Base-by-base conservation (phyloP, 2,888 invertebrate genomes). In the Galeopsomyia nigrocyanea region DNA sequence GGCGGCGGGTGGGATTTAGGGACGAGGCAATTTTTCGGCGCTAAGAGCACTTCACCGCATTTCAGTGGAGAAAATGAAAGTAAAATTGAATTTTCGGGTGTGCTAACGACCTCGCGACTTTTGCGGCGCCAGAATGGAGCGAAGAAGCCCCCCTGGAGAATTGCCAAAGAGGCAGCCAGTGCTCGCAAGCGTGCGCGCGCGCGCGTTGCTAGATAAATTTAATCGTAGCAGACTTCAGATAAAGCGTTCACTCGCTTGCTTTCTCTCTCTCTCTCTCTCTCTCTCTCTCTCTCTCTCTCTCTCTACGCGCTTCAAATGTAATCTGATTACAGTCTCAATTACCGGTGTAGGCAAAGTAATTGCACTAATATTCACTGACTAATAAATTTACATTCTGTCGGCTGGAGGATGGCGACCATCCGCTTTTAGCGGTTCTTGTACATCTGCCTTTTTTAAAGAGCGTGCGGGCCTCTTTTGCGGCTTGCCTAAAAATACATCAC, bases 271-370 rank as follows among this genome's bases (percentile, higher is more conserved):
- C 47, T 53, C 66, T 31, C 6, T 53, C 55, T 53, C 55, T 31
- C 53, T 57, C 22, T 47, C 62, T 65, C 71, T 71, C 19, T 17
- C 57, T 31, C 31, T 57, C n/a, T 57, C 26, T 57, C 46, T 10
- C 47, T 22, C 55, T 66, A 68, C 75, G 68, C 74, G 76, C 71
- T 76, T 71, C 77, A 75, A 77, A 74, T 77, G 74, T 79, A 78
- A 79, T 78, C 77, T 74, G 75, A 77, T 79, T 78, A 78, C 76
- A 74, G 77, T 77, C 77, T 76, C 76, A 78, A 79, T 77, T 79
- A 79, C 75, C 76, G 75, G 76, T 75, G 77, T 76, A 77, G 77
- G 74, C 71, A 75, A 76, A 78, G 78, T 78, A 78, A 78, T 78
- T 79, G 78, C 76, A 74, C 77, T 71, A 76, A 77, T 76, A 75